Evolutionary conservation across 2,888 invertebrate species (phyloP).

Genomic region (Andrena bicolor): DNA sequence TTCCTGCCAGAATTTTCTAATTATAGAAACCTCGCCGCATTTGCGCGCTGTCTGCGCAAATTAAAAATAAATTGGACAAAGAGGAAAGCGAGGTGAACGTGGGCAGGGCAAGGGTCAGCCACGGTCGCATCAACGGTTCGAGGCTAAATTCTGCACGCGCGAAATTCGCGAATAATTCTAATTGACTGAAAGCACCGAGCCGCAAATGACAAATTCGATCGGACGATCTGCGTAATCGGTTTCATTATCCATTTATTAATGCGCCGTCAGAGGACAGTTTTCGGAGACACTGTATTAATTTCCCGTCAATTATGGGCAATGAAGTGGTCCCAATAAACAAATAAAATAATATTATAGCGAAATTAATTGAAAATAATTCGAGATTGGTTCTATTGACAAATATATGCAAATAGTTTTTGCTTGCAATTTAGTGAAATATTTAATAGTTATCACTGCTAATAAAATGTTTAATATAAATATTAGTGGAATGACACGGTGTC

Average conservation of each 20-base stretch:
- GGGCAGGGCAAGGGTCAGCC: slow-evolving; percentile 52
- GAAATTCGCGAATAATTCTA: slow-evolving; percentile 2
- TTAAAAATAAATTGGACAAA: slow-evolving; percentile 81
- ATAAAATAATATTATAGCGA: no score
- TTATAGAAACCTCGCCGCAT: slow-evolving; percentile 72
- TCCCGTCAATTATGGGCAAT: not conserved
- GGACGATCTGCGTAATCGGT: not conserved
- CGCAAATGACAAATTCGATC: not conserved
- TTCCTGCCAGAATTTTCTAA: slow-evolving; percentile 71
- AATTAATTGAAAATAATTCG: no score
- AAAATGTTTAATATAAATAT: no score
- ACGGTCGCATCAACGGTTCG: slow-evolving; percentile 42
- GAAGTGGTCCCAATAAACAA: not conserved
- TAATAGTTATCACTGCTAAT: no score
- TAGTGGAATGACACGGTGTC: no score
- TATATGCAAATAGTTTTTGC: no score
- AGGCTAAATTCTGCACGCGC: slow-evolving; percentile 10
- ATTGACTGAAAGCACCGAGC: not conserved
- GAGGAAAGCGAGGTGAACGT: slow-evolving; percentile 63
- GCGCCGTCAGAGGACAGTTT: not conserved
- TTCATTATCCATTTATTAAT: not conserved
- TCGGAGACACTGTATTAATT: not conserved
- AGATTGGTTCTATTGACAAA: no score
- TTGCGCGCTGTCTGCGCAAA: slow-evolving; percentile 77
- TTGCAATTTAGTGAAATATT: no score